Evolutionary conservation across 1,140 invertebrate genomes (phyloP), one percentile per base, ranked within the genome.

Genomic region (Leptinotarsa undecemlineata): DNA sequence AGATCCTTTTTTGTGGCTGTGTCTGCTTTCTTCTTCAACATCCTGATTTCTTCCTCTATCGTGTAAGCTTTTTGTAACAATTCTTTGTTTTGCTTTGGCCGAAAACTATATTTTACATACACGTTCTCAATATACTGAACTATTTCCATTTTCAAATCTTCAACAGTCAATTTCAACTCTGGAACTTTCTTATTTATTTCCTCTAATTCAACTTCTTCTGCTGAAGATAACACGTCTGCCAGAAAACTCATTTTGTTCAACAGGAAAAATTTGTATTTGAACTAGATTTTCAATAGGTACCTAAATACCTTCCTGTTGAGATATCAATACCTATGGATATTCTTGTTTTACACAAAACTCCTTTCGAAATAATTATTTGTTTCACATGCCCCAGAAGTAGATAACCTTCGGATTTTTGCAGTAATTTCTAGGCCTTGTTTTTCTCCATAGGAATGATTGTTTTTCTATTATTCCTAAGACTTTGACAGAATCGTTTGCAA

Each of bases 1-100:
- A 91, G 84, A 79, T 91, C 87, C 68, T 87, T 85, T 82, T 89
- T 88, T n/a, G 88, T 86, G 82, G 89, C 80, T 69, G 87, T 79
- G 75, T 90, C 86, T 71, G 90, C 88, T 63, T 87, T 85, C 51
- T 82, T 84, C 74, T 89, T 85, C 33, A 90, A 86, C 11, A 73
- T 71, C 60, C 85, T 81, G 80, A 90, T 87, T 71, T 89, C 86
- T 3, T 86, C 74, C 3, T 88, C 69, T 14, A 33, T 48, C n/a
- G 64, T 19, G n/a, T 73, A 2, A 6, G 67, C 87, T 77, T 88
- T 86, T 2, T 81, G 73, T 62, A 88, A 81, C 72, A 91, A 80
- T 66, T 85, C 82, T 67, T 86, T 81, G 79, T 89, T 88, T 63
- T 88, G 86, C 60, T 86, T 85, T 4, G 89, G 80, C 69, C 87